Evolutionary conservation across 2,888 invertebrate species (phyloP), one percentile per base, ranked within the genome.

Genomic region (Pasiphila rectangulata): DNA sequence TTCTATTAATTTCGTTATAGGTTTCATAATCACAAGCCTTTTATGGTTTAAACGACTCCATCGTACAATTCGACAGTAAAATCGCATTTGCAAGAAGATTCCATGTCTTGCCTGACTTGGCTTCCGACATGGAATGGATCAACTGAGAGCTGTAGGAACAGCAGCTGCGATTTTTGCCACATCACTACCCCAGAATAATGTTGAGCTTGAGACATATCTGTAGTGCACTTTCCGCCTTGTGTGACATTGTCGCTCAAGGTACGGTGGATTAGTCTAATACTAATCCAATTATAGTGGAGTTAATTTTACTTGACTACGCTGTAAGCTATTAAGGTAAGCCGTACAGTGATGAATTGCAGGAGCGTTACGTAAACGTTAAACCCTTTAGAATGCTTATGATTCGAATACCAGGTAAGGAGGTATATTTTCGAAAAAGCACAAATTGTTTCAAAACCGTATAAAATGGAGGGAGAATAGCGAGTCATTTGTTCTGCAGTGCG

Each of bases 201-300:
- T 19, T 34, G 24, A 34, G 16, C 21, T 10, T 13, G 36, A 39
- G 20, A 24, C 35, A 27, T n/a, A 7, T 27, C 12, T 17, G n/a
- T 23, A 43, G 46, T 30, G 30, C 38, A 46, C 46, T 34, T 29
- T 10, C 32, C 32, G 38, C 25, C 34, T 5, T 13, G 13, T 35
- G 35, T 21, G 35, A 27, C 25, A 25, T 19, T 37, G 37, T 19
- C 29, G 29, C 10, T 29, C 9, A 21, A 17, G 35, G 21, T 13
- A 29, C 24, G 46, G 35, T 12, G 42, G 46, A 51, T 51, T 46
- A 51, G 35, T 38, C 35, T 46, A 24, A 27, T 35, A 19, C 21
- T 53, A 55, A 57, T 49, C 55, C 51, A 51, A 55, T 55, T 53
- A 52, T 17, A 42, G 39, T 47, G 45, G 48, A 49, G 50, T 53